Evolutionary conservation across 2,113 vertebrate genomes (phyloP), one percentile per base, ranked within the genome.

Genomic region (Carassius gibelio): DNA sequence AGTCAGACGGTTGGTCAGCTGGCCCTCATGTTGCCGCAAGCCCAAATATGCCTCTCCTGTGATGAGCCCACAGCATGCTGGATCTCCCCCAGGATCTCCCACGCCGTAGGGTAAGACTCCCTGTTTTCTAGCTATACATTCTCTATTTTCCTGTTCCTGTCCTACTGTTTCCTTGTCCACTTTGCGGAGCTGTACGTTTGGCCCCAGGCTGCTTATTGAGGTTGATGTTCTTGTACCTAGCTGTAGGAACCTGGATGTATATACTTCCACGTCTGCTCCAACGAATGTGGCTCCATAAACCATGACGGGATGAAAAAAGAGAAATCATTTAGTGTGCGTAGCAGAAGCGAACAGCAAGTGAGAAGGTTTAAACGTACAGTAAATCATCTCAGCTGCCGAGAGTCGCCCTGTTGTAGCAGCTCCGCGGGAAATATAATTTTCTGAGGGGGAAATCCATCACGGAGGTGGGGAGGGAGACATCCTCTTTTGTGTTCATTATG

Each of bases 81-180:
- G 94, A 95, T 93, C 94, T 92, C 90, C 91, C 94, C 91, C 92
- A 93, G 91, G 92, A 94, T 94, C 92, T 95, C 86, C 95, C 92
- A 94, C 89, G 93, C 94, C 93, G 92, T 90, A 95, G 93, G 95
- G 95, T 96, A 97, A 97, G 94, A 79, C 80, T 9, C 17, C 9
- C 0, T 5, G 30, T 78, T 74, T 8, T 71, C 45, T 17, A 21
- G 11, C 3, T 48, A 1, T 5, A 34, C 64, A 36, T 52, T 19
- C 42, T 50, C 5, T 34, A 4, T 61, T 78, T 77, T 30, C 15
- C 13, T 21, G 42, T 14, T 57, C 26, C 2, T 55, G 15, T 62
- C 0, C 48, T 59, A 11, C 59, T 71, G 57, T 3, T 34, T 52
- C 52, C 30, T 30, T 34, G 36, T 81, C 61, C 75, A 50, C 48